These are phyloP conservation scores for Epinotia bilunana DNA, from an alignment of 2,888 invertebrate genomes.

Conservation along the genomic window DNA sequence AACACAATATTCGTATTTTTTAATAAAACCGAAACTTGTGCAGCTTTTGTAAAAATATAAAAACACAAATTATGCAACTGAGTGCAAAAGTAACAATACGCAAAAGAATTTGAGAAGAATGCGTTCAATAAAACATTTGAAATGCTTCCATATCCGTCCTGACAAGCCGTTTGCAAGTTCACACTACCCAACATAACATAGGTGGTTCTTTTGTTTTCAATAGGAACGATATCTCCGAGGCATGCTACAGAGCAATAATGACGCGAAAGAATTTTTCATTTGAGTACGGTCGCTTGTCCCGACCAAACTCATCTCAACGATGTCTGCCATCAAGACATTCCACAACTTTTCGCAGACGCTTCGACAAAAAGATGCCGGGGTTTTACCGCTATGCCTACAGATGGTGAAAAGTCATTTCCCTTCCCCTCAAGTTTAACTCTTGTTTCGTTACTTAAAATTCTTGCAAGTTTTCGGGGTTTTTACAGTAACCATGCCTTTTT, in stretches of 20 bases:
- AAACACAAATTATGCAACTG: background rate
- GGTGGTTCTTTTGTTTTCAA: slow-evolving; percentile 50
- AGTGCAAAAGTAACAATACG: slow-evolving; percentile 22
- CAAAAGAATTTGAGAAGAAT: slow-evolving; percentile 19
- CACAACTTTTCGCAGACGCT: slow-evolving; percentile 70
- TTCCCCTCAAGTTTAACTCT: slow-evolving; percentile 30
- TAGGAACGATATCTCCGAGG: slow-evolving; percentile 55
- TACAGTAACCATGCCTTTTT: slow-evolving; percentile 7
- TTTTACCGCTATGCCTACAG: slow-evolving; percentile 52
- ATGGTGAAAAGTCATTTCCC: slow-evolving; percentile 34
- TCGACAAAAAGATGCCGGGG: slow-evolving; percentile 64
- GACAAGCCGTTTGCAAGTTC: background rate
- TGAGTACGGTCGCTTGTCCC: slow-evolving; percentile 65
- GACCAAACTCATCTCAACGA: slow-evolving; percentile 60
- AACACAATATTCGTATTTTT: slow-evolving; percentile 10
- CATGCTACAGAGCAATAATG: slow-evolving; percentile 71
- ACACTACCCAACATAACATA: slow-evolving; percentile 1
- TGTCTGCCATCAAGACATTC: slow-evolving; percentile 72
- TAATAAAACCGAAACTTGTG: background rate
- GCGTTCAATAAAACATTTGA: slow-evolving; percentile 33
- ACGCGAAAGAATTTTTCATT: slow-evolving; percentile 79
- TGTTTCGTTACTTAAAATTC: slow-evolving; percentile 35
- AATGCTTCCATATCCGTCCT: slow-evolving; percentile 13
- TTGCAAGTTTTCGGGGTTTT: slow-evolving; percentile 18
- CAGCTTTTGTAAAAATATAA: background rate